Evolutionary conservation across 2,113 vertebrate genomes (phyloP).

Genomic region (Oncorhynchus gorbuscha): DNA sequence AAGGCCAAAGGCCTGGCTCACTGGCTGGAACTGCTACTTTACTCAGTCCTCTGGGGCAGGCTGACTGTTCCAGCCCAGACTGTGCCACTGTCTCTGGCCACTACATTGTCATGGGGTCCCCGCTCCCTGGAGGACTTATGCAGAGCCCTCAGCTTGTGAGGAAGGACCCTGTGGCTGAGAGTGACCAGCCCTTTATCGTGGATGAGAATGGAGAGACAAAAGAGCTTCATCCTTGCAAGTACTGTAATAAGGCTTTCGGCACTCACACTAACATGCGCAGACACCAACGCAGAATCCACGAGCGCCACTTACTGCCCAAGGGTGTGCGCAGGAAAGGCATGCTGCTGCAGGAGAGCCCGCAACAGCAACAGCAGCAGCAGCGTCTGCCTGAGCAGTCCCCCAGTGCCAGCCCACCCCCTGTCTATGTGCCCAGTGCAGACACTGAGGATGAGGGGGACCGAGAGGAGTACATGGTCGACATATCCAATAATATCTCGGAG

Average conservation of each 20-base stretch:
- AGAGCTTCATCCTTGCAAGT: slow-evolving; percentile 91
- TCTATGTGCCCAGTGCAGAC: slow-evolving; percentile 88
- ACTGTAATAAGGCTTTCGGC: slow-evolving; percentile 97
- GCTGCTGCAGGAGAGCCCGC: slow-evolving; percentile 77
- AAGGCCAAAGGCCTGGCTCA: slow-evolving; percentile 59
- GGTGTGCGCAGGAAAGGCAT: slow-evolving; percentile 93
- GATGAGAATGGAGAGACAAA: slow-evolving; percentile 89
- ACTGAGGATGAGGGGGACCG: slow-evolving; percentile 86
- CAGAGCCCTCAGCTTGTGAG: slow-evolving; percentile 56
- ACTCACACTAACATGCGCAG: slow-evolving; percentile 96
- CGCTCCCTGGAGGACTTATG: slow-evolving; percentile 54
- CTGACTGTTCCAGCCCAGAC: slow-evolving; percentile 62
- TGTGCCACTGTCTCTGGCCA: slow-evolving; percentile 57
- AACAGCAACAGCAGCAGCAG: slow-evolving; percentile 52
- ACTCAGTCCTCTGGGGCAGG: slow-evolving; percentile 48
- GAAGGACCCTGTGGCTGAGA: slow-evolving; percentile 55
- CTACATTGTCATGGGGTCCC: slow-evolving; percentile 59
- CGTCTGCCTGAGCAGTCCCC: slow-evolving; percentile 64
- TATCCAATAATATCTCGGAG: slow-evolving; percentile 97
- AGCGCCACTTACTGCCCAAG: slow-evolving; percentile 93
- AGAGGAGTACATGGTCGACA: slow-evolving; percentile 83
- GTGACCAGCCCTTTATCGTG: slow-evolving; percentile 57
- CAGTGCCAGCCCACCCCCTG: slow-evolving; percentile 66
- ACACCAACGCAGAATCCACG: slow-evolving; percentile 94
- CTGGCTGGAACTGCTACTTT: slow-evolving; percentile 60